Percentiles rank a stretch among this genome's conserved stretches.
These are phyloP conservation scores for Pithys albifrons DNA, from an alignment of 2,113 vertebrate species.

Conservation along the genomic window DNA sequence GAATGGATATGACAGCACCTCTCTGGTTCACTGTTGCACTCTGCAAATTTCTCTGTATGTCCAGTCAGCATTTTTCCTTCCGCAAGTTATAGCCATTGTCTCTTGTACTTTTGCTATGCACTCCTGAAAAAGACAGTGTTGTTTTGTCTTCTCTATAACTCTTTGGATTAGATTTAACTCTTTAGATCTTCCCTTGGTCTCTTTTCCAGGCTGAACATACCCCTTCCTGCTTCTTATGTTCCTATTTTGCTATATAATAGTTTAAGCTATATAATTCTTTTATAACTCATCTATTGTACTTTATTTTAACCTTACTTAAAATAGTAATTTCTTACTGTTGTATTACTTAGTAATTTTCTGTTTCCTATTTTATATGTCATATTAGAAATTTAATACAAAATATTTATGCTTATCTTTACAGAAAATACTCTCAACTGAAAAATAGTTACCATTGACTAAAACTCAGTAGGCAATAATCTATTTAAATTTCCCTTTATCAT, in stretches of 20 bases:
- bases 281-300: neutral
- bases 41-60: neutral
- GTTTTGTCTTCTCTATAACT: neutral
- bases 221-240: neutral
- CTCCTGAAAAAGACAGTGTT: neutral
- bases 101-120: neutral
- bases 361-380: neutral
- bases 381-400: neutral
- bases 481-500: neutral
- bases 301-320: neutral
- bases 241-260: neutral
- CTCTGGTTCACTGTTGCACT: neutral
- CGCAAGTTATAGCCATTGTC: fast-evolving
- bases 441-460: neutral
- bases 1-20: neutral
- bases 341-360: neutral
- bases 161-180: neutral
- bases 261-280: neutral
- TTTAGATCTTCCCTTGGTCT: neutral
- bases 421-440: neutral
- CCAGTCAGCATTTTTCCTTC: neutral
- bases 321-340: neutral
- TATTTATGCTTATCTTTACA: neutral
- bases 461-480: neutral
- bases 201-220: neutral